Evolutionary conservation across 2,113 vertebrate genomes (phyloP).

Genomic region (Dendropsophus ebraccatus): DNA sequence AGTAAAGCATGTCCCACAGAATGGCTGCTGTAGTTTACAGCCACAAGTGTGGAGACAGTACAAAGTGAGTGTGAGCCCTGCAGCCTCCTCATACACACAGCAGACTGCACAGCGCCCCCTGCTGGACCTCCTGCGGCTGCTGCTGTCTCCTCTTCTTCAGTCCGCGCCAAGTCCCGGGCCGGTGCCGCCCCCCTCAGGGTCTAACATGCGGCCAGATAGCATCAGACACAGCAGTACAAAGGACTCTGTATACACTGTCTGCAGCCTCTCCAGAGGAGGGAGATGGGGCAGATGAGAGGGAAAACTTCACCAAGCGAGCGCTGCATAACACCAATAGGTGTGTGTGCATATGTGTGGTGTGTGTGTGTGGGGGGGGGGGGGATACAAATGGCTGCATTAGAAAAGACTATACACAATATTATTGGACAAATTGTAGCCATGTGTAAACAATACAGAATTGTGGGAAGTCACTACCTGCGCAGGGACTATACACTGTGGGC

Average conservation of each 20-base stretch:
- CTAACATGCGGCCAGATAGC: not conserved
- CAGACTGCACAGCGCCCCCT: constrained; percentile 4
- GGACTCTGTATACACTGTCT: not conserved
- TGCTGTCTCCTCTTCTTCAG: not conserved
- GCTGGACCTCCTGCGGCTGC: not conserved
- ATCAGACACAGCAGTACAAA: not conserved
- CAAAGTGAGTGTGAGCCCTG: too few relatives aligned
- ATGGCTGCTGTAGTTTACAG: too few relatives aligned
- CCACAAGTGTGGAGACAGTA: too few relatives aligned
- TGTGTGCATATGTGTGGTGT: too few relatives aligned
- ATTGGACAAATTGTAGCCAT: too few relatives aligned
- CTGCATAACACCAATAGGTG: not conserved
- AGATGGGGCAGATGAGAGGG: constrained; percentile 49
- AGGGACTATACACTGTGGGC: too few relatives aligned
- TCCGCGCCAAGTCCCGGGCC: not conserved
- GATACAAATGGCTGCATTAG: too few relatives aligned
- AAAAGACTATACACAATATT: too few relatives aligned
- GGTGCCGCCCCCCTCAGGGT: constrained; percentile 10
- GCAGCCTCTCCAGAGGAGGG: constrained; percentile 13
- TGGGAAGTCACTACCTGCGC: too few relatives aligned
- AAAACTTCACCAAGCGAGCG: not conserved
- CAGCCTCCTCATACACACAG: not conserved
- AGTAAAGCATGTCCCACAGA: too few relatives aligned
- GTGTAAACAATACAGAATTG: too few relatives aligned
- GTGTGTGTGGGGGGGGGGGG: too few relatives aligned